Evolutionary conservation across 2,888 invertebrate species (phyloP).

Genomic region (Phengaris arion): DNA sequence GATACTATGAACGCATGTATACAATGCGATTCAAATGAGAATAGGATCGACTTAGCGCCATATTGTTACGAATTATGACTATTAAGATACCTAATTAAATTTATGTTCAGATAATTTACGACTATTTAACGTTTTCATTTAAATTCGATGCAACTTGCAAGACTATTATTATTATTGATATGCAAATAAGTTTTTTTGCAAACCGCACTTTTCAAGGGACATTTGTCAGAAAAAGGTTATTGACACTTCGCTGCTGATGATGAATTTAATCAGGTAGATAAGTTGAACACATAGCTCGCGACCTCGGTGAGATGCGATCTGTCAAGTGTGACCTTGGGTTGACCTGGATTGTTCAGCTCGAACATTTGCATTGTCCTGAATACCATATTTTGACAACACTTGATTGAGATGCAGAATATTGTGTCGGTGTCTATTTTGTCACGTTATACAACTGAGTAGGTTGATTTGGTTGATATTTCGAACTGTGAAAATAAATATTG

Average conservation of each 20-base stretch:
- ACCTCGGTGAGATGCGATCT: slow-evolving; percentile 36
- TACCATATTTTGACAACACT: slow-evolving; percentile 34
- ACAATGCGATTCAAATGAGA: too few relatives aligned
- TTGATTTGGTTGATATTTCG: background rate
- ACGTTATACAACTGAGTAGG: background rate
- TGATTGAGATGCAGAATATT: slow-evolving; percentile 16
- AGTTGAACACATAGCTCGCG: slow-evolving; percentile 21
- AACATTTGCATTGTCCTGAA: slow-evolving; percentile 32
- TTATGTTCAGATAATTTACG: too few relatives aligned
- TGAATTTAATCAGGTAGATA: slow-evolving; percentile 15
- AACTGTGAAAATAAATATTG: background rate
- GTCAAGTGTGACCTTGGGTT: slow-evolving; percentile 37
- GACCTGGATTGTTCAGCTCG: slow-evolving; percentile 38
- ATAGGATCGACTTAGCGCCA: too few relatives aligned
- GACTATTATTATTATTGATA: too few relatives aligned
- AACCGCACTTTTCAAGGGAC: too few relatives aligned
- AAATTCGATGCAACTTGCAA: too few relatives aligned
- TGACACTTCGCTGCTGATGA: background rate
- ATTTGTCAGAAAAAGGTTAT: too few relatives aligned
- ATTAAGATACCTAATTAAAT: too few relatives aligned
- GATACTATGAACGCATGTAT: too few relatives aligned
- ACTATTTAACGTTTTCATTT: too few relatives aligned
- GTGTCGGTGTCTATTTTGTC: background rate
- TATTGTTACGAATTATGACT: too few relatives aligned
- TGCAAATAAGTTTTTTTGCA: too few relatives aligned